Percentiles rank a stretch among this genome's conserved stretches.
phyloP scores from a whole-genome alignment of 2,888 invertebrate genomes.

The Orthosia incerta region DNA sequence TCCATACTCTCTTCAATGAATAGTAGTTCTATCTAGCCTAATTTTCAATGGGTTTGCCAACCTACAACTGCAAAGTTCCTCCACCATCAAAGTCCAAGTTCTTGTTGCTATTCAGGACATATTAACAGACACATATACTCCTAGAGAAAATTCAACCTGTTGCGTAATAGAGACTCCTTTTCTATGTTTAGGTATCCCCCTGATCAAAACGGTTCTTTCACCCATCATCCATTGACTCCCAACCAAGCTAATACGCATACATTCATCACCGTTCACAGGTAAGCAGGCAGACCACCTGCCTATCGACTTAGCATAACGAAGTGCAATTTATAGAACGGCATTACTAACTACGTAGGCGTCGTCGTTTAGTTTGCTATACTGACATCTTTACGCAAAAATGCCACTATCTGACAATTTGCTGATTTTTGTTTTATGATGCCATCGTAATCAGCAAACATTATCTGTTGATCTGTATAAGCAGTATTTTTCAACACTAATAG shows the following conservation, averaged over 20 bases:
- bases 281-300: constrained; percentile 82
- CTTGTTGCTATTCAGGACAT: too few species aligned
- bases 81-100: neutral
- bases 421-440: too few species aligned
- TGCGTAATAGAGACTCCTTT: neutral
- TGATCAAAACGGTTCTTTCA: constrained; percentile 34
- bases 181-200: constrained; percentile 5
- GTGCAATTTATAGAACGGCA: constrained; percentile 83
- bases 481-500: too few species aligned
- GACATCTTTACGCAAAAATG: too few species aligned
- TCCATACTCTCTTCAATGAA: too few species aligned
- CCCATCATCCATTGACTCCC: constrained; percentile 37
- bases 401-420: too few species aligned
- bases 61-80: neutral
- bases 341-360: constrained; percentile 68
- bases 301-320: constrained; percentile 84
- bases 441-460: too few species aligned
- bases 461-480: too few species aligned
- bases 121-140: too few species aligned
- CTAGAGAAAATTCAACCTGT: too few species aligned
- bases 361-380: constrained; percentile 61
- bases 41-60: neutral
- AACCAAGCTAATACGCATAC: constrained; percentile 44
- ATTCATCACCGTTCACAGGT: constrained; percentile 68
- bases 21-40: neutral